Evolutionary conservation across 1,140 invertebrate genomes (phyloP), one percentile per base, ranked within the genome.

Genomic region (Drosophila pallidifrons): DNA sequence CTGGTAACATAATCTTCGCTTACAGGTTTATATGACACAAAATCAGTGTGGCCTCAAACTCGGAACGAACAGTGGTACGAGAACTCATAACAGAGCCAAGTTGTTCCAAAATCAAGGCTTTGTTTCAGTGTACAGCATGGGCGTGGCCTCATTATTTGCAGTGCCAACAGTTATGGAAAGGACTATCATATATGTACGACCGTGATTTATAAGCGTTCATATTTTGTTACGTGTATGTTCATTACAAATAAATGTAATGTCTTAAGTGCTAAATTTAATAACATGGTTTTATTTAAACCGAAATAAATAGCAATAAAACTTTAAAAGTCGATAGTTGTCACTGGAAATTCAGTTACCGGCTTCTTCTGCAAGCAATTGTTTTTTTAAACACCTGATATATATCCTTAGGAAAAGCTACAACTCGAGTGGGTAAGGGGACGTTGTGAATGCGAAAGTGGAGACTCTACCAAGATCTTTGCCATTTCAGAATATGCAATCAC

Each of bases 1-100:
- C 85, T 79, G 85, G 85, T 88, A 88, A 88, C 85, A 88, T 89
- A 88, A 88, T 88, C 85, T 88, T 85, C 85, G 89, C 85, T 88
- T 89, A 89, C 85, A 89, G 82, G 77, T 88, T 89, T 85, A 81
- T 88, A 88, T 88, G 85, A 88, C 85, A 88, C 85, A 89, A 89
- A 88, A 88, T 88, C 85, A 88, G 85, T 81, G 85, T 69, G 78
- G 25, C 38, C 35, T 46, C 60, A 20, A 57, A 47, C 32, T 32
- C 30, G 28, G 38, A n/a, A 16, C 13, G 15, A 52, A 13, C 32
- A 70, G 35, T 54, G 28, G 55, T 25, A 25, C 46, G 25, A 28
- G 11, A 57, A 35, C 0, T 32, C 7, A 38, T 38, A 38, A 0
- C 41, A 28, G 32, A 52, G 11, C 10, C 5, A 15, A 16, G 54